These are phyloP conservation scores for Pavo muticus DNA, from an alignment of 2,113 vertebrate genomes.

Conservation along the genomic window DNA sequence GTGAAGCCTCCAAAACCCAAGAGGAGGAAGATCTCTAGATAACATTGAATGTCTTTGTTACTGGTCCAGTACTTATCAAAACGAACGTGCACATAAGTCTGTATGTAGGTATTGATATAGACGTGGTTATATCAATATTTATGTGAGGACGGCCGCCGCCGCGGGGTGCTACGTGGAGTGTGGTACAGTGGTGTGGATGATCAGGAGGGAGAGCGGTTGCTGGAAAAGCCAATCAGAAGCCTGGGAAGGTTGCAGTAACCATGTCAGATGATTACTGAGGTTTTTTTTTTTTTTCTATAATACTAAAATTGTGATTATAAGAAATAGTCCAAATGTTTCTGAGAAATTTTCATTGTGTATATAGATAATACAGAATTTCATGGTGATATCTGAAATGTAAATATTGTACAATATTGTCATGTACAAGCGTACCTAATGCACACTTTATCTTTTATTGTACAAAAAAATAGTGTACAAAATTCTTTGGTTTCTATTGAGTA, in stretches of 20 bases:
- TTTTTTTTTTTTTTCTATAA: constrained; percentile 94
- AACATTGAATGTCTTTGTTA: constrained; percentile 92
- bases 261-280: constrained; percentile 89
- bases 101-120: constrained; percentile 72
- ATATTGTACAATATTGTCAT: constrained; percentile 99
- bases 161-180: constrained; percentile 82
- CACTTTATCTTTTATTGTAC: constrained; percentile 99
- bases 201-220: constrained; percentile 80
- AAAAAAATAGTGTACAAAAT: constrained; percentile 98
- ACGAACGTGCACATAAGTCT: constrained; percentile 71
- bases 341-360: constrained; percentile 99
- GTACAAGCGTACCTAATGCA: constrained; percentile 99
- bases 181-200: constrained; percentile 79
- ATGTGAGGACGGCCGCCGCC: constrained; percentile 71
- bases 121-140: constrained; percentile 69
- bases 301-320: constrained; percentile 93
- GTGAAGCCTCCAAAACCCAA: constrained; percentile 97
- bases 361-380: constrained; percentile 98
- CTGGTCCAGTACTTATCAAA: constrained; percentile 77
- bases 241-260: constrained; percentile 81
- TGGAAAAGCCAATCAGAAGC: constrained; percentile 87
- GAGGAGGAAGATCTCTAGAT: constrained; percentile 99
- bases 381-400: constrained; percentile 96
- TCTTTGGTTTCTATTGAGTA: constrained; percentile 98
- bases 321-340: constrained; percentile 99